Percentiles rank a stretch among this genome's conserved stretches.
phyloP scores from a whole-genome alignment of 2,797 vertebrate genomes.

The Peromyscus eremicus region DNA sequence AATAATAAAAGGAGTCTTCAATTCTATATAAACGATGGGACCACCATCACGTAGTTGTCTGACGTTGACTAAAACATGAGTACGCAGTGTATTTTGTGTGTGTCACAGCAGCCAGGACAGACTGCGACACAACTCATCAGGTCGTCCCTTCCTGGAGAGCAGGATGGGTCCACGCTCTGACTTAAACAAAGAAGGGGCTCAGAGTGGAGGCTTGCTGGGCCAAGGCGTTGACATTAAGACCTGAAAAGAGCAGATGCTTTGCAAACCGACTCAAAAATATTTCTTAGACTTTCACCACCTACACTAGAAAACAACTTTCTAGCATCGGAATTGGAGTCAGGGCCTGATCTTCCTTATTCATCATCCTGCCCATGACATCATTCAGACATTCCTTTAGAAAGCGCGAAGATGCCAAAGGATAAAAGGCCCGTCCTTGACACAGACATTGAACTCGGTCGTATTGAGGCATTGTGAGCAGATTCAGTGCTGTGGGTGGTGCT shows the following conservation, averaged over 20 bases:
- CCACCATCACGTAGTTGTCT: background rate
- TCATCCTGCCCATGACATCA: background rate
- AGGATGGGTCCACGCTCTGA: background rate
- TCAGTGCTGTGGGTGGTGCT: background rate
- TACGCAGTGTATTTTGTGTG: no score
- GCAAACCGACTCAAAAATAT: background rate
- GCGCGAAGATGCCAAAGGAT: background rate
- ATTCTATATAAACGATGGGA: background rate
- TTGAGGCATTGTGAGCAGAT: background rate
- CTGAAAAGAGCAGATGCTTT: background rate
- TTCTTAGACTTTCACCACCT: background rate
- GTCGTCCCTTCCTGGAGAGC: background rate
- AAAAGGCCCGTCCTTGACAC: background rate
- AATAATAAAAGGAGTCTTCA: background rate
- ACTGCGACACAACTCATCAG: background rate
- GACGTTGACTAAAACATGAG: background rate
- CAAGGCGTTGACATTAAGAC: background rate
- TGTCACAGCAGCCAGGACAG: background rate
- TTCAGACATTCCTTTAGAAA: slow-evolving; percentile 25
- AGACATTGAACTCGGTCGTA: background rate
- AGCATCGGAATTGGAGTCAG: background rate
- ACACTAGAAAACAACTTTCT: slow-evolving; percentile 2
- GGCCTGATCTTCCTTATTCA: background rate
- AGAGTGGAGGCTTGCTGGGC: background rate
- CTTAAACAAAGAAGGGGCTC: background rate